phyloP scores from a whole-genome alignment of 2,888 invertebrate genomes.

The Uloborus plumipes region DNA sequence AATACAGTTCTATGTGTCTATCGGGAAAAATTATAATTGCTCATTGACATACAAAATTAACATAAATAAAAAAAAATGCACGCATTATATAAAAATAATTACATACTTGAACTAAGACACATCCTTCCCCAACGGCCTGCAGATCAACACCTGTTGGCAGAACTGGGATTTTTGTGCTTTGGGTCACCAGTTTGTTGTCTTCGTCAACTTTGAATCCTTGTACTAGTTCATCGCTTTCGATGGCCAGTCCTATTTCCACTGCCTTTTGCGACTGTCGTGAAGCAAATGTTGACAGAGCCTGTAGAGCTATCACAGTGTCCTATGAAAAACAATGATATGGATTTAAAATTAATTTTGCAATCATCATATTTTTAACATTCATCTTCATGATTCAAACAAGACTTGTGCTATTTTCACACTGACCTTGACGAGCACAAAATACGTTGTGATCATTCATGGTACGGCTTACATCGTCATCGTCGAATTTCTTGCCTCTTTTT shows the following conservation, averaged over 20 bases:
- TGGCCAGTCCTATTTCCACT: conserved; percentile 73
- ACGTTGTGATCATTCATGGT: no score
- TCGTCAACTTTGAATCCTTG: conserved; percentile 73
- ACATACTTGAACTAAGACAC: conserved; percentile 74
- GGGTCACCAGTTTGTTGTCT: conserved; percentile 74
- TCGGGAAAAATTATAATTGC: no score
- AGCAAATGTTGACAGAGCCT: conserved; percentile 67
- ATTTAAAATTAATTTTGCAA: background rate
- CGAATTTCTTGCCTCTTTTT: no score
- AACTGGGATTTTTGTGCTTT: conserved; percentile 72
- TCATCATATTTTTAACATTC: no score
- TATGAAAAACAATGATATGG: conserved; percentile 68
- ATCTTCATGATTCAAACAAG: no score
- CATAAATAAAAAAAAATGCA: background rate
- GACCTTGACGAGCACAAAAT: no score
- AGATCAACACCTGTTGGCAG: conserved; percentile 74
- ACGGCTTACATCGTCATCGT: no score
- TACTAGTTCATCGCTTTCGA: conserved; percentile 72
- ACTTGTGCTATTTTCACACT: no score
- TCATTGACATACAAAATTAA: background rate
- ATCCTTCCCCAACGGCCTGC: conserved; percentile 75
- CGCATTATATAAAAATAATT: background rate
- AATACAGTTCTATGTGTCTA: no score
- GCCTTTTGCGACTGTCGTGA: conserved; percentile 72
- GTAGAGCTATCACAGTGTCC: conserved; percentile 66